phyloP scores from a whole-genome alignment of 2,888 invertebrate species.

The Xestia c-nigrum region DNA sequence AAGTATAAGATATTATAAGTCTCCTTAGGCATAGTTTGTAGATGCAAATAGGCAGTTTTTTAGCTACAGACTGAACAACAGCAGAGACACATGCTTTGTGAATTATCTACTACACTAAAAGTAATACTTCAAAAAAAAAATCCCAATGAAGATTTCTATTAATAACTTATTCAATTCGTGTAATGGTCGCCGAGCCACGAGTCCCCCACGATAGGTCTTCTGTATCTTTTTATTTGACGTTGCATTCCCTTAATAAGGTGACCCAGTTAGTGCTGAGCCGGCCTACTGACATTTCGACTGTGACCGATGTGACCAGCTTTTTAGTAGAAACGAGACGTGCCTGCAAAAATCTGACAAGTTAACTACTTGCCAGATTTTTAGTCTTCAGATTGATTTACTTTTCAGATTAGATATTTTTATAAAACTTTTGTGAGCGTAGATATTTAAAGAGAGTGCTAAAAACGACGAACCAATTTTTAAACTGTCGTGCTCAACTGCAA shows the following conservation, averaged over 20 bases:
- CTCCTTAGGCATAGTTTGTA: not conserved
- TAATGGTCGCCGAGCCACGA: not conserved
- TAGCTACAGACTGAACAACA: not conserved
- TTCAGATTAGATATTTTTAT: not conserved
- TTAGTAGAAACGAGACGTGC: constrained; percentile 20
- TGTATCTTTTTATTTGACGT: constrained; percentile 36
- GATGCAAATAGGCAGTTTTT: not conserved
- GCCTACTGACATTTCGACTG: constrained; percentile 74
- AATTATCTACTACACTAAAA: not conserved
- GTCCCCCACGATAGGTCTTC: constrained; percentile 30
- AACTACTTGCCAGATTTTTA: constrained; percentile 14
- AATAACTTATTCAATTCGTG: constrained; percentile 11
- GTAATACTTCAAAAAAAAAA: not conserved
- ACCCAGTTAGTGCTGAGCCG: constrained; percentile 72
- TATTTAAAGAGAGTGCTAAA: not conserved
- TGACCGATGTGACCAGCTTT: constrained; percentile 59
- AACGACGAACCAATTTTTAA: not conserved
- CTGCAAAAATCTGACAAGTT: too few relatives aligned
- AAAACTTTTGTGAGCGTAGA: not conserved
- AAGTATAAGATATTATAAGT: not conserved
- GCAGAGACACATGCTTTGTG: not conserved
- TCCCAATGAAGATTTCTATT: not conserved
- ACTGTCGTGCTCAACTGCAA: not conserved
- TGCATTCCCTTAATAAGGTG: constrained; percentile 74
- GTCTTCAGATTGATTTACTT: constrained; percentile 12